Base-by-base conservation (phyloP, 2,888 invertebrate genomes). In the Ectropis crepuscularia region DNA sequence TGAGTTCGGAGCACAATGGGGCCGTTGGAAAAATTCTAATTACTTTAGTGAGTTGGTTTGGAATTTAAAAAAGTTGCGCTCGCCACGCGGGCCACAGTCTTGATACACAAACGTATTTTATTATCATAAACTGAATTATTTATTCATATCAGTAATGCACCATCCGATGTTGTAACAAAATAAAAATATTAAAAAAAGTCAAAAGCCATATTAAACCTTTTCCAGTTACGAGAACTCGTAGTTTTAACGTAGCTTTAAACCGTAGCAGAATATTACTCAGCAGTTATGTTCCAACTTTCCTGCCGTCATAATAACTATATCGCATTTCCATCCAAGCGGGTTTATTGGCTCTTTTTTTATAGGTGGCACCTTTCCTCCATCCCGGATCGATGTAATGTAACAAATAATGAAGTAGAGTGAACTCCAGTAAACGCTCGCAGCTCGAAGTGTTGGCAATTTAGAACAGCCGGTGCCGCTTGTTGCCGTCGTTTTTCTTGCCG, bases 1-100 rank as follows among this genome's bases (percentile, higher is more conserved):
- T 69, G 89, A 88, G 87, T 89, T 84, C 81, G 83, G 63, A 81
- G 86, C 85, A 90, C 90, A 90, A 90, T 90, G 89, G 85, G 81
- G 83, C 83, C 80, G 87, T 82, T 85, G 88, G 86, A 90, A 90
- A 90, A 90, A 90, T 87, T 90, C 88, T 90, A 90, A 90, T 90
- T 90, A 89, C 88, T 89, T 90, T 86, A 83, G 81, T 74, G 83
- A 89, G 87, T 88, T 87, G 78, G 78, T 80, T 79, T 77, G 81
- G 84, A 88, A 87, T 89, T 88, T 87, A 74, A 86, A 87, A 88
- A 87, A 89, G 89, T 88, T 89, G 78, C 83, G 71, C 78, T 81
- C 75, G 68, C 78, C 77, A 77, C 76, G 71, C 76, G 75, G 75
- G 73, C 72, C 77, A 72, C 71, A 70, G 74, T 75, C 74, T 77